These are phyloP conservation scores for Chaunax sp. DNA, from an alignment of 2,797 vertebrate genomes.

Conservation along the genomic window DNA sequence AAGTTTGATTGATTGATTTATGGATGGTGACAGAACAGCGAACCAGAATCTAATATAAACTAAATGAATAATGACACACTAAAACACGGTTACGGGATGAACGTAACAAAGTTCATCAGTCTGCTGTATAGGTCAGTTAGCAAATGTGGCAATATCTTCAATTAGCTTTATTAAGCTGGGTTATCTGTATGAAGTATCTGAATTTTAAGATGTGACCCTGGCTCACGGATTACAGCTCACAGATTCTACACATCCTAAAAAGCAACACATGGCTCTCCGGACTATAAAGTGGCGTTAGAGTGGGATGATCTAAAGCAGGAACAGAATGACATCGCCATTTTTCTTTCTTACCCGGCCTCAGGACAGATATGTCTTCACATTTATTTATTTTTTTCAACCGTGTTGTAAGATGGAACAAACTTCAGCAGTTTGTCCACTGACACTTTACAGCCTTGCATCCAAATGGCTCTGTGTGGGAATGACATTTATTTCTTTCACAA, in stretches of 20 bases:
- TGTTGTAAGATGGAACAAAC: slow-evolving; percentile 13
- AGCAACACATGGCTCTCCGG: slow-evolving; percentile 1
- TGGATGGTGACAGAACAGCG: slow-evolving; percentile 1
- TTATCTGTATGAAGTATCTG: not conserved
- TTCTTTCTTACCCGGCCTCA: slow-evolving; percentile 18
- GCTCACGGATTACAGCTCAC: not conserved
- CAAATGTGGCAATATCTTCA: not conserved
- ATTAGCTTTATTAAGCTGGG: not conserved
- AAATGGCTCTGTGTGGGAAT: not conserved
- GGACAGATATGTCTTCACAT: slow-evolving; percentile 24
- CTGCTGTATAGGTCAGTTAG: not conserved
- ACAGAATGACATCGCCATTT: slow-evolving; percentile 17
- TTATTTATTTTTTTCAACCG: slow-evolving; percentile 14
- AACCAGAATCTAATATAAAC: not conserved
- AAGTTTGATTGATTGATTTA: too few relatives aligned
- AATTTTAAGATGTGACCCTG: not conserved
- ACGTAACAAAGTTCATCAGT: not conserved
- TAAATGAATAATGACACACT: slow-evolving; percentile 3
- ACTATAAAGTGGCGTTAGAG: slow-evolving; percentile 17
- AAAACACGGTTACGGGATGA: not conserved
- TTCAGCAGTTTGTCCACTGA: not conserved
- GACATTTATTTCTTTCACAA: not conserved
- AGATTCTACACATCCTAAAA: not conserved
- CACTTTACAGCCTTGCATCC: not conserved
- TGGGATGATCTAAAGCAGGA: slow-evolving; percentile 7